Conservation (phyloP, 1,140 invertebrate species). For the Tetragnatha versicolor region DNA sequence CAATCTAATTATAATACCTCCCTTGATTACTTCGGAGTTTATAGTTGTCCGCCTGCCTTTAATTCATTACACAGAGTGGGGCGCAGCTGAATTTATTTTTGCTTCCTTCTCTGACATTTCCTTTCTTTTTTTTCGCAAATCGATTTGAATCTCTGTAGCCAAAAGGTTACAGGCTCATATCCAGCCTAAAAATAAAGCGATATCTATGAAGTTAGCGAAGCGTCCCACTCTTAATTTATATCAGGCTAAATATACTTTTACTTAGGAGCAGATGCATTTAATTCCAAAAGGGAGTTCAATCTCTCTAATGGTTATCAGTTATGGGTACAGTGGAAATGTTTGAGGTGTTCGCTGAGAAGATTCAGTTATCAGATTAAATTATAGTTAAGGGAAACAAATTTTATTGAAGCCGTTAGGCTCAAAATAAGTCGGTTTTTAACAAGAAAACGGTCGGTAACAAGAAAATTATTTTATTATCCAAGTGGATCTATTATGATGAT, state of each 20-base stretch:
- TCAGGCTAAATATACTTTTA: background rate
- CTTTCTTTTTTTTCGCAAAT: background rate
- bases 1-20: constrained; percentile 9
- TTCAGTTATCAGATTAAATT: too few relatives aligned
- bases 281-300: background rate
- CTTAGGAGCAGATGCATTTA: background rate
- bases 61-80: constrained; percentile 17
- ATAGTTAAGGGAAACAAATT: too few relatives aligned
- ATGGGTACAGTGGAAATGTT: too few relatives aligned
- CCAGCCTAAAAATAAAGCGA: background rate
- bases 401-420: too few relatives aligned
- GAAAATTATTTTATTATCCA: too few relatives aligned
- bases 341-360: too few relatives aligned
- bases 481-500: too few relatives aligned
- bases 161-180: constrained; percentile 22
- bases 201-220: background rate
- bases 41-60: too few relatives aligned
- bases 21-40: background rate
- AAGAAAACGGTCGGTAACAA: too few relatives aligned
- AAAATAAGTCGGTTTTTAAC: too few relatives aligned
- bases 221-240: background rate
- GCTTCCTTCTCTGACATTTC: constrained; percentile 20
- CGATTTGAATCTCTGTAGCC: constrained; percentile 25
- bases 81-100: constrained; percentile 15
- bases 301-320: too few relatives aligned